Evolutionary conservation across 2,797 vertebrate genomes (phyloP).

Genomic region (Varecia variegata): DNA sequence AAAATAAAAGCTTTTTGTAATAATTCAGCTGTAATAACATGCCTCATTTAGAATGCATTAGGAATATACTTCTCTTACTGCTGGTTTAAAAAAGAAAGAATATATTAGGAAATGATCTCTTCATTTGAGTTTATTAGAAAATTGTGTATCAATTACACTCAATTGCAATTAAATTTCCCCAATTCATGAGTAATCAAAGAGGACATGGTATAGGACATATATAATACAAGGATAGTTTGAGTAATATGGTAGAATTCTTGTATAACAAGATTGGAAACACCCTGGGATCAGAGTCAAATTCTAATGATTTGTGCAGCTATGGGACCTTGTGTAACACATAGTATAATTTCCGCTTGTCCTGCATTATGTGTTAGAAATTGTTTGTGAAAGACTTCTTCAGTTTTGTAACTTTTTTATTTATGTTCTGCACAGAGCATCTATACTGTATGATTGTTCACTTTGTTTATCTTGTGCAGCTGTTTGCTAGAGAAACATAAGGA

Average conservation of each 20-base stretch:
- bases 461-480: conserved; percentile 60
- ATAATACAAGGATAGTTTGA: conserved; percentile 27
- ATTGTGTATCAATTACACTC: conserved; percentile 74
- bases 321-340: background rate
- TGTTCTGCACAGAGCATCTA: conserved; percentile 34
- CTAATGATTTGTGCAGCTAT: background rate
- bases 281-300: background rate
- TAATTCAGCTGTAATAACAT: conserved; percentile 76
- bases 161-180: conserved; percentile 77
- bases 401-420: conserved; percentile 16
- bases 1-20: conserved; percentile 61
- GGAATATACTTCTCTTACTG: conserved; percentile 72
- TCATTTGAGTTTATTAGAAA: conserved; percentile 80
- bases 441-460: conserved; percentile 41
- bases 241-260: background rate
- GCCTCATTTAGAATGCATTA: conserved; percentile 70
- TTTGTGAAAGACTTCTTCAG: conserved; percentile 38
- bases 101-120: conserved; percentile 76
- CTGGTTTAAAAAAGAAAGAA: conserved; percentile 75
- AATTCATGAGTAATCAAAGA: conserved; percentile 74
- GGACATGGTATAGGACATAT: background rate
- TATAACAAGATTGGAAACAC: background rate
- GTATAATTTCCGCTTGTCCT: background rate
- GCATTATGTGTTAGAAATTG: background rate
- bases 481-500: conserved; percentile 67